Evolutionary conservation across 2,888 invertebrate genomes (phyloP).

Genomic region (Drosophila lutescens): DNA sequence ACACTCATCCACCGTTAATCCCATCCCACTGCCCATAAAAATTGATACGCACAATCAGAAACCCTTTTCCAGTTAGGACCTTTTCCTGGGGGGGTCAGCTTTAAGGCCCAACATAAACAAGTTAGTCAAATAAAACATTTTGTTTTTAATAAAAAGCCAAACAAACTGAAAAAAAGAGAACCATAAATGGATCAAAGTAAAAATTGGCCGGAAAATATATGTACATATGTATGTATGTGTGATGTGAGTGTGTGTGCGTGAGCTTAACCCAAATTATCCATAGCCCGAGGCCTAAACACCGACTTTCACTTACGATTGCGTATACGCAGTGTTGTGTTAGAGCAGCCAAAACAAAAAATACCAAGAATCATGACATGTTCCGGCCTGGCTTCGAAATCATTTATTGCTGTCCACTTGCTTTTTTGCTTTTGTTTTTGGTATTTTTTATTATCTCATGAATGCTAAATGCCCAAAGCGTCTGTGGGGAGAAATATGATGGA

Average conservation of each 20-base stretch:
- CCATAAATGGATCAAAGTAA: slow-evolving; percentile 74
- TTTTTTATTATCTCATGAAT: slow-evolving; percentile 77
- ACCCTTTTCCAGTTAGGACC: slow-evolving; percentile 47
- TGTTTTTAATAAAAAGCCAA: slow-evolving; percentile 73
- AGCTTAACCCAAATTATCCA: slow-evolving; percentile 70
- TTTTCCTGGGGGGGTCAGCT: slow-evolving; percentile 38
- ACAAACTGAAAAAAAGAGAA: slow-evolving; percentile 41
- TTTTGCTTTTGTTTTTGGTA: slow-evolving; percentile 15
- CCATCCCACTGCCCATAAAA: slow-evolving; percentile 33
- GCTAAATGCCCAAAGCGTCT: slow-evolving; percentile 66
- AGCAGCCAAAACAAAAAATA: slow-evolving; percentile 28
- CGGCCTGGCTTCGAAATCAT: slow-evolving; percentile 58
- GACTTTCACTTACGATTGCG: slow-evolving; percentile 73
- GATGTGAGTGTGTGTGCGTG: slow-evolving; percentile 21
- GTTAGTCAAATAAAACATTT: slow-evolving; percentile 70
- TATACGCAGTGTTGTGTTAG: slow-evolving; percentile 68
- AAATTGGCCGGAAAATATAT: slow-evolving; percentile 54
- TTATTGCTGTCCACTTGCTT: slow-evolving; percentile 73
- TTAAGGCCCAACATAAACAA: slow-evolving; percentile 49
- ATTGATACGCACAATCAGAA: slow-evolving; percentile 48
- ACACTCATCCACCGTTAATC: slow-evolving; percentile 33
- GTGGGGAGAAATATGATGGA: slow-evolving; percentile 29
- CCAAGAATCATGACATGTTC: slow-evolving; percentile 53
- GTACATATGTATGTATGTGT: no score
- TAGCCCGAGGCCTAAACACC: slow-evolving; percentile 63